These are phyloP conservation scores for Norana najaformis DNA, from an alignment of 2,888 invertebrate genomes.

Conservation along the genomic window DNA sequence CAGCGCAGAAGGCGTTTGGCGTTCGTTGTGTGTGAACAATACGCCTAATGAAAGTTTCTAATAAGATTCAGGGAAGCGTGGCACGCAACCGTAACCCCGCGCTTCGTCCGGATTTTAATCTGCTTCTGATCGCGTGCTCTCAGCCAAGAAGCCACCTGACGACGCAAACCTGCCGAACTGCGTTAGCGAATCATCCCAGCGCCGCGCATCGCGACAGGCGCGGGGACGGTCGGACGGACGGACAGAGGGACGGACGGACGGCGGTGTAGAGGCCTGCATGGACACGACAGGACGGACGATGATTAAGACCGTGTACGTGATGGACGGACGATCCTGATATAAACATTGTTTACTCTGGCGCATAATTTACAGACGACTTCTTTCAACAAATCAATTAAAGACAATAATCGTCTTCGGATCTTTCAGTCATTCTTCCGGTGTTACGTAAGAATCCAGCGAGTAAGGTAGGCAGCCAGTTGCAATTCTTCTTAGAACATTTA, in stretches of 20 bases:
- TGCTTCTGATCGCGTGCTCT: neutral
- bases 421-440: neutral
- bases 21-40: neutral
- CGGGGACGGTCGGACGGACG: neutral
- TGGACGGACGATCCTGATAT: neutral
- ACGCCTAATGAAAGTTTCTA: neutral
- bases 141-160: neutral
- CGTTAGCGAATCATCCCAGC: neutral
- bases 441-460: neutral
- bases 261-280: too few species aligned
- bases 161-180: neutral
- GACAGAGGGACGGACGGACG: neutral
- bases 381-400: neutral
- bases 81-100: neutral
- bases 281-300: too few species aligned
- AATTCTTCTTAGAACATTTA: neutral
- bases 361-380: neutral
- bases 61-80: neutral
- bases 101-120: neutral
- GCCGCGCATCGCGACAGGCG: too few species aligned
- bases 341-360: neutral
- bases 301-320: too few species aligned
- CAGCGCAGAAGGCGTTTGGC: constrained; percentile 13
- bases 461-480: neutral
- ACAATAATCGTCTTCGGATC: neutral